Percentiles rank a stretch among this genome's conserved stretches.
Conservation (phyloP, 2,888 invertebrate genomes). For the Palloptera scutellata region DNA sequence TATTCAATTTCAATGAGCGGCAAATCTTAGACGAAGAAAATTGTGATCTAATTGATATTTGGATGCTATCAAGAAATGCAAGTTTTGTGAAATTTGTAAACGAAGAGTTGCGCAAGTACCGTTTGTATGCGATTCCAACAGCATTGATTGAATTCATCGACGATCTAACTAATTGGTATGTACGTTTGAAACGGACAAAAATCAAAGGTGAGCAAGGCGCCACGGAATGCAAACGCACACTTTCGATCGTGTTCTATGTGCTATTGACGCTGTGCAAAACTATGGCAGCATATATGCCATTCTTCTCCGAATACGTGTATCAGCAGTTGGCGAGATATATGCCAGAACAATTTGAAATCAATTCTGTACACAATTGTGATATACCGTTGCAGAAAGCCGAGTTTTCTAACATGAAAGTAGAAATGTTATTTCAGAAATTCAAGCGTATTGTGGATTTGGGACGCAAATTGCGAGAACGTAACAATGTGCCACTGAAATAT, state of each 20-base stretch:
- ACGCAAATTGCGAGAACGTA: conserved; percentile 84
- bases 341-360: conserved; percentile 71
- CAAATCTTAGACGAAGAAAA: conserved; percentile 2
- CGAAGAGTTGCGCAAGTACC: conserved; percentile 89
- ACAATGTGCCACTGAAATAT: conserved; percentile 91
- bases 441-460: conserved; percentile 91
- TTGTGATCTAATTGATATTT: conserved; percentile 82
- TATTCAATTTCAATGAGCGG: conserved; percentile 58
- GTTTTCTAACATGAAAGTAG: conserved; percentile 73
- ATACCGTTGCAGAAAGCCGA: too few species aligned
- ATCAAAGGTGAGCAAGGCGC: conserved; percentile 73
- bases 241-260: conserved; percentile 27
- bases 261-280: conserved; percentile 64
- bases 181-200: conserved; percentile 89
- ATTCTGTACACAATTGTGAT: background rate
- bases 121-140: conserved; percentile 91
- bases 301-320: conserved; percentile 91
- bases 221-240: background rate
- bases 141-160: conserved; percentile 89
- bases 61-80: conserved; percentile 94
- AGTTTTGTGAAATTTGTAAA: conserved; percentile 83
- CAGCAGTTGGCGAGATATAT: conserved; percentile 61
- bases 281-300: conserved; percentile 96
- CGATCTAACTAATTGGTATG: conserved; percentile 96
- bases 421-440: conserved; percentile 86